These are phyloP conservation scores for Gambusia holbrooki DNA, from an alignment of 2,113 vertebrate species.

Conservation along the genomic window DNA sequence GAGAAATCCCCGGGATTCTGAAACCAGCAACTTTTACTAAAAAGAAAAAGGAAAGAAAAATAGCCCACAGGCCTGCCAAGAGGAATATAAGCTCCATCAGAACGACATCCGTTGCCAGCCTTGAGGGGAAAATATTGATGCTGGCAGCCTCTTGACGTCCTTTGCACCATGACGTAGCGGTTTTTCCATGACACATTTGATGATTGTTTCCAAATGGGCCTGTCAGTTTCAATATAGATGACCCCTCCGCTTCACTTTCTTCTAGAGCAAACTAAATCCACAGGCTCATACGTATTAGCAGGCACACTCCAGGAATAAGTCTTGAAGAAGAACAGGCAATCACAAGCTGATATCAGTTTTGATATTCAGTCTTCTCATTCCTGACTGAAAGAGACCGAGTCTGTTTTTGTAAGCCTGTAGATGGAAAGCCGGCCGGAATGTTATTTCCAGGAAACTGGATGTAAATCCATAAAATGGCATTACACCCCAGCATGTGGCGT, in stretches of 20 bases:
- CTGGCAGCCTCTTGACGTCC: constrained; percentile 70
- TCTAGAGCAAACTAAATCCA: constrained; percentile 78
- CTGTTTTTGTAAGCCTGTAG: constrained; percentile 69
- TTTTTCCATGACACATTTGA: constrained; percentile 84
- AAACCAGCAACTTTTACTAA: constrained; percentile 14
- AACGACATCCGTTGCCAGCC: constrained; percentile 58
- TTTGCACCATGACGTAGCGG: constrained; percentile 73
- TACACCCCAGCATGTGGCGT: constrained; percentile 35
- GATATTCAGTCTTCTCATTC: constrained; percentile 65
- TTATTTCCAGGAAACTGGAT: constrained; percentile 64
- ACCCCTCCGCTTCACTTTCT: constrained; percentile 73
- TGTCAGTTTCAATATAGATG: constrained; percentile 79
- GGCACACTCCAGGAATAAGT: constrained; percentile 54
- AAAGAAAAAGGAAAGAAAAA: constrained; percentile 8
- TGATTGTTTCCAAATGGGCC: constrained; percentile 84
- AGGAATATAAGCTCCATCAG: constrained; percentile 48
- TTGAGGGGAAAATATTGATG: constrained; percentile 79
- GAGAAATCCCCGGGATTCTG: constrained; percentile 15
- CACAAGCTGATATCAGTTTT: constrained; percentile 71
- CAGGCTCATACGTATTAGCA: constrained; percentile 43
- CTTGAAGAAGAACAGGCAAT: constrained; percentile 73
- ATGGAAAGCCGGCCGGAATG: constrained; percentile 62
- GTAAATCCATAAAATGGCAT: constrained; percentile 47
- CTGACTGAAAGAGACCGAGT: constrained; percentile 45
- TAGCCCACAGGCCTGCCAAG: constrained; percentile 33